Base-by-base conservation (phyloP, 2,888 invertebrate genomes). In the Timema podura region DNA sequence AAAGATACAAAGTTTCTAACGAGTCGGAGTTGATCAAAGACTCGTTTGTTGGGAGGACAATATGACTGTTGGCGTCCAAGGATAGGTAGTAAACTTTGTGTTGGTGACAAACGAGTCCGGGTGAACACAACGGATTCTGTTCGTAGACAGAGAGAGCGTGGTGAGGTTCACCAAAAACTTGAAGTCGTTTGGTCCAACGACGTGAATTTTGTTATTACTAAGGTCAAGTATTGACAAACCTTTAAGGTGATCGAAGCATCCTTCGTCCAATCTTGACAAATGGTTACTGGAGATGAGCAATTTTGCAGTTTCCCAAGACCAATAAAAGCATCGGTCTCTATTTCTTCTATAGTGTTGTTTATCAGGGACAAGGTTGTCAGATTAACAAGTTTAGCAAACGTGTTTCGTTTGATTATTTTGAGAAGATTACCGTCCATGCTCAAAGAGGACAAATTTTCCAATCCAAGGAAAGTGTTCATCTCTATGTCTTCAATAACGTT, bases 341-440 rank as follows among this genome's bases (percentile, higher is more conserved):
- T 9, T 61, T 61, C 61, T 61, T 61, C 44, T 6, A 61, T 61
- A 9, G 61, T 61, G 61, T 61, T 61, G 61, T 61, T 61, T 9
- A 44, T 61, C 5, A 61, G 61, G 10, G 61, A 61, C 61, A 61
- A 16, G 13, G 44, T 30, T 9, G 61, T 61, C 44, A 61, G 61
- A 13, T 61, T 61, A 9, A 61, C 9, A n/a, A 44, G 9, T 30
- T 61, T 44, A 6, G 44, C 61, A n/a, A 61, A 61, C 6, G 61
- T 8, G 44, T 61, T 45, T 57, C 30, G 2, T 8, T 6, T 9
- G 15, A 57, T 16, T n/a, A 13, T 57, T 9, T n/a, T 57, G 5
- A 57, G 57, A 9, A 30, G 30, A 45, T 61, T 61, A 13, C 45
- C 30, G 44, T 61, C 61, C 44, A 61, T 61, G 61, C 44, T 61